A percentile compares a stretch with the other conserved stretches of the same genome.
phyloP scores from a whole-genome alignment of 2,888 invertebrate species.

The Allophyes oxyacanthae region DNA sequence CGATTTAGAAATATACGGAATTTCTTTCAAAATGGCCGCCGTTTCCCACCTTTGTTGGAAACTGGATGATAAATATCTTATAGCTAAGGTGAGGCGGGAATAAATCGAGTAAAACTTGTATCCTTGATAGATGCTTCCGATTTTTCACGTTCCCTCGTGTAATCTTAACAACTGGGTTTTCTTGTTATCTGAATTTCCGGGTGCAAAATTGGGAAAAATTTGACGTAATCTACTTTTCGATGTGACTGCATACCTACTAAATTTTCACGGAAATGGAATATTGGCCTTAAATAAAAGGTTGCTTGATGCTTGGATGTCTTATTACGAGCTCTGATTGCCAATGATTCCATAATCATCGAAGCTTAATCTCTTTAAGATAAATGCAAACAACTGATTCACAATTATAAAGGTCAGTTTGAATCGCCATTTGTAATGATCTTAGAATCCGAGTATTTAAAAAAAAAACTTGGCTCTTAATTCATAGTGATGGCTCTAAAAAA shows the following conservation, averaged over 20 bases:
- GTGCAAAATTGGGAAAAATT: neutral
- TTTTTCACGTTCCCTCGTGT: slow-evolving; percentile 46
- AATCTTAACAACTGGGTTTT: slow-evolving; percentile 28
- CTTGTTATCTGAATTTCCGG: slow-evolving; percentile 18
- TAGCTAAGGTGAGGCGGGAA: slow-evolving; percentile 43
- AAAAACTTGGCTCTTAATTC: no score
- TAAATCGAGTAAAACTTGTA: slow-evolving; percentile 53
- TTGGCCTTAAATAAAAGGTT: neutral
- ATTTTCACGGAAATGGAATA: slow-evolving; percentile 6
- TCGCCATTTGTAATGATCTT: no score
- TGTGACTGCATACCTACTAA: neutral
- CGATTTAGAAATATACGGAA: slow-evolving; percentile 37
- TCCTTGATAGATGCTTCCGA: slow-evolving; percentile 59
- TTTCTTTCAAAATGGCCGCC: slow-evolving; percentile 40
- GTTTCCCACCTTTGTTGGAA: slow-evolving; percentile 45
- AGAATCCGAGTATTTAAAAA: no score
- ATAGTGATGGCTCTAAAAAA: no score
- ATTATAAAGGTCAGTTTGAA: no score
- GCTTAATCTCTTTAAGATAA: no score
- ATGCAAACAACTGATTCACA: no score
- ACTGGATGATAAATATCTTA: slow-evolving; percentile 55
- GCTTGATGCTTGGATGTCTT: no score
- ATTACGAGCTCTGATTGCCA: no score
- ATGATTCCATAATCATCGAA: no score
- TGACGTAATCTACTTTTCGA: slow-evolving; percentile 20